phyloP scores from a whole-genome alignment of 2,113 vertebrate species.

The Sporophila hypoxantha region DNA sequence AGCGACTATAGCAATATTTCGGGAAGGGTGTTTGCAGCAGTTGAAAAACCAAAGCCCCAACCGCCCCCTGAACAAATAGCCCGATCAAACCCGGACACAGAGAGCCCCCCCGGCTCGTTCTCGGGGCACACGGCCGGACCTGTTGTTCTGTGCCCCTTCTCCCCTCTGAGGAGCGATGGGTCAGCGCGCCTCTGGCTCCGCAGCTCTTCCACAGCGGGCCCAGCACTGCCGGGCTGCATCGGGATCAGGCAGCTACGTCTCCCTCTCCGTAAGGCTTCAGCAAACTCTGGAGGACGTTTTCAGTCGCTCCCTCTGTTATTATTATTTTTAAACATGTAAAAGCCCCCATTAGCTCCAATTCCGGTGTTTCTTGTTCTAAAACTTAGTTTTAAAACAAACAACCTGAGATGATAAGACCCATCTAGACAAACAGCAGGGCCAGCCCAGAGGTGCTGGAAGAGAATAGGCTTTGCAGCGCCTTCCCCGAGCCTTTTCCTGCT shows the following conservation, averaged over 20 bases:
- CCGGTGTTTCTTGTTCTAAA: constrained; percentile 36
- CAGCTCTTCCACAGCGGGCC: not conserved
- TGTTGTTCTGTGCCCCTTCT: not conserved
- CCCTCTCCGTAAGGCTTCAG: not conserved
- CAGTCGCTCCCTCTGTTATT: not conserved
- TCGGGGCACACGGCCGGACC: not conserved
- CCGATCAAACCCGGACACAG: not conserved
- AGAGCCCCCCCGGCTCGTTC: not conserved
- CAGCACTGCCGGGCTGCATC: not conserved
- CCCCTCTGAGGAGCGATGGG: not conserved
- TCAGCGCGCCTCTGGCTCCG: not conserved
- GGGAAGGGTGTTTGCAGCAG: not conserved
- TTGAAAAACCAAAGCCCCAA: not conserved
- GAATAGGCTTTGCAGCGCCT: not conserved
- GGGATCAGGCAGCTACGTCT: not conserved
- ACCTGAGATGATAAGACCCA: constrained; percentile 26
- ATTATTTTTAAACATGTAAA: constrained; percentile 16
- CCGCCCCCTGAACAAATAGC: not conserved
- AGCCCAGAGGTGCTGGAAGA: not conserved
- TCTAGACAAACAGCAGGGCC: constrained; percentile 36
- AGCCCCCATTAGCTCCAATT: constrained; percentile 10
- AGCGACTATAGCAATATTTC: not conserved
- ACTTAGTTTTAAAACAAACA: constrained; percentile 51
- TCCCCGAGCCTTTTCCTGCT: not conserved
- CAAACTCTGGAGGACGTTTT: not conserved